phyloP scores from a whole-genome alignment of 1,140 invertebrate species.

The Drosophila virilis region DNA sequence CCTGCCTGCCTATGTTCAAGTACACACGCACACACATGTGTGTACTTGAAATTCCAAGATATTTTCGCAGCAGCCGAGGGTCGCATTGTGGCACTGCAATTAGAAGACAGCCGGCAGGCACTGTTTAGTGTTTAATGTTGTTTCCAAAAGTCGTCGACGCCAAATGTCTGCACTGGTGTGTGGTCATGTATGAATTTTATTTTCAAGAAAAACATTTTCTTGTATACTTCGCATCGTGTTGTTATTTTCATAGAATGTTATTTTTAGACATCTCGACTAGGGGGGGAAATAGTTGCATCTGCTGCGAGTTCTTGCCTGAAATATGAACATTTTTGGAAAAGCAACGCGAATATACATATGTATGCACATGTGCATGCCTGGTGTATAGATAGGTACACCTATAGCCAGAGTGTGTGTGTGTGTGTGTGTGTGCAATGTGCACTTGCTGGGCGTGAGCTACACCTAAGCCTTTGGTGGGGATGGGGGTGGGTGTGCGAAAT shows the following conservation, averaged over 20 bases:
- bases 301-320: slow-evolving; percentile 35
- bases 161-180: slow-evolving; percentile 16
- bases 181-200: slow-evolving; percentile 29
- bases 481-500: slow-evolving; percentile 57
- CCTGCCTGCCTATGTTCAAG: slow-evolving; percentile 62
- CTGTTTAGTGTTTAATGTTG: slow-evolving; percentile 51
- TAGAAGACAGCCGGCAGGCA: slow-evolving; percentile 72
- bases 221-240: neutral
- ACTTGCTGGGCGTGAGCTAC: slow-evolving; percentile 16
- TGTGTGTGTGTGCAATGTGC: neutral
- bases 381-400: slow-evolving; percentile 11
- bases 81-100: slow-evolving; percentile 71
- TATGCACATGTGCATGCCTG: slow-evolving; percentile 1
- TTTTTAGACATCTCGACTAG: slow-evolving; percentile 63
- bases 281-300: slow-evolving; percentile 32
- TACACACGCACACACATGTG: slow-evolving; percentile 27
- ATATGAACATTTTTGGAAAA: slow-evolving; percentile 57
- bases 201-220: slow-evolving; percentile 57
- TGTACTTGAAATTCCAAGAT: slow-evolving; percentile 81
- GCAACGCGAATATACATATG: slow-evolving; percentile 21
- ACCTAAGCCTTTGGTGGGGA: slow-evolving; percentile 9
- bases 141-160: slow-evolving; percentile 56
- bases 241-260: slow-evolving; percentile 51
- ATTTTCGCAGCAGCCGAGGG: slow-evolving; percentile 74
- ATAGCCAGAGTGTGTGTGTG: slow-evolving; percentile 1